A percentile compares a stretch with the other conserved stretches of the same genome.
These are phyloP conservation scores for Pantherophis guttatus DNA, from an alignment of 2,113 vertebrate species.

Conservation along the genomic window DNA sequence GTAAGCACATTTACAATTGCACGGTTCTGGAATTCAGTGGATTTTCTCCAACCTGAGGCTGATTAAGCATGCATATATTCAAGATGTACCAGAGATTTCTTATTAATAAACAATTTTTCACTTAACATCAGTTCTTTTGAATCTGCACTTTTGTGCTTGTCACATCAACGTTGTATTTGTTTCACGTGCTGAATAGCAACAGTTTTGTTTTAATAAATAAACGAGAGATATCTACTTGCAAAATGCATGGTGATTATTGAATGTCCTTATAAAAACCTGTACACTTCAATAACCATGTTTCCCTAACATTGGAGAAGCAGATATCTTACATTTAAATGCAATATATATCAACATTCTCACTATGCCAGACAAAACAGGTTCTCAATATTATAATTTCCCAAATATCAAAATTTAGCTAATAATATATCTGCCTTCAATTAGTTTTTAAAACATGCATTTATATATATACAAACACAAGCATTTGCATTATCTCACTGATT, in stretches of 20 bases:
- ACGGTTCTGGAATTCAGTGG: background rate
- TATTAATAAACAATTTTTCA: background rate
- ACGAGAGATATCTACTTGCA: background rate
- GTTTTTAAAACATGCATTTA: background rate
- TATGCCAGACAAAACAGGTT: background rate
- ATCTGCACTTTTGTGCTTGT: background rate
- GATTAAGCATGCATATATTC: background rate
- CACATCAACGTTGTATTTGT: background rate
- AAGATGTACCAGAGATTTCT: background rate
- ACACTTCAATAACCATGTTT: background rate
- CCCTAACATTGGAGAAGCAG: background rate
- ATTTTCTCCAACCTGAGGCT: background rate
- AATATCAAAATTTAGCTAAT: background rate
- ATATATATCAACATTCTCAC: background rate
- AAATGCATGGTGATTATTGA: background rate
- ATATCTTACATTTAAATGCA: background rate
- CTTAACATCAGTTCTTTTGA: background rate
- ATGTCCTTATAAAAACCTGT: background rate
- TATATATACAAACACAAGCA: background rate
- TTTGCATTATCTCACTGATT: background rate
- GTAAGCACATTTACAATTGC: background rate
- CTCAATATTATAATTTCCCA: background rate
- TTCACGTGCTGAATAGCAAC: background rate
- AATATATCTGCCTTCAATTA: background rate
- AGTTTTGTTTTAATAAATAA: slow-evolving; percentile 4